Evolutionary conservation across 2,797 vertebrate genomes (phyloP).

Genomic region (Apodemus agrarius): DNA sequence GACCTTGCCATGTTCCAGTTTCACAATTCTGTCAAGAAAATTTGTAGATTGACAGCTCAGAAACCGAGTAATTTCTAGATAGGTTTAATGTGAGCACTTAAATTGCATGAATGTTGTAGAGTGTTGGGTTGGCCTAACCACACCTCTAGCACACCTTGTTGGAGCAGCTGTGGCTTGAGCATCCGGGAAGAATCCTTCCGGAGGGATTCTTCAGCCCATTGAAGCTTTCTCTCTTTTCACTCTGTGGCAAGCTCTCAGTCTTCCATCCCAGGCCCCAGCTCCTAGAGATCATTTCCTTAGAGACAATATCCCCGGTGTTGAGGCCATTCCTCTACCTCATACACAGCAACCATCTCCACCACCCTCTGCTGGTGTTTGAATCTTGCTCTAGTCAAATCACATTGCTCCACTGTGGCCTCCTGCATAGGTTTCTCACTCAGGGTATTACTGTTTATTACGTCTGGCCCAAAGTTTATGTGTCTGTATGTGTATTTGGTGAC

Average conservation of each 20-base stretch:
- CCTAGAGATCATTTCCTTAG: not conserved
- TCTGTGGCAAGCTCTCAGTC: not conserved
- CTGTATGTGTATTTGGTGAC: not conserved
- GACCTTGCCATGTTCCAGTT: not conserved
- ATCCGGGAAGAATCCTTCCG: no score
- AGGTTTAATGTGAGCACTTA: not conserved
- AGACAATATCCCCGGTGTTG: not conserved
- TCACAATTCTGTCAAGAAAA: not conserved
- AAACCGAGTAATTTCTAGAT: not conserved
- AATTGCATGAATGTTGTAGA: not conserved
- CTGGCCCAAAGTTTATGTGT: not conserved
- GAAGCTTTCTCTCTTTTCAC: not conserved
- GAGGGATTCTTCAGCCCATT: not conserved
- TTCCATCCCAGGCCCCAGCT: not conserved
- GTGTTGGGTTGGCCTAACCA: no score
- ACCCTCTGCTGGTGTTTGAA: not conserved
- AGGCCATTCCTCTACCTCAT: not conserved
- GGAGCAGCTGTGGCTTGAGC: not conserved
- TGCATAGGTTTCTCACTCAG: not conserved
- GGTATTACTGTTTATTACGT: not conserved
- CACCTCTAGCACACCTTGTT: not conserved
- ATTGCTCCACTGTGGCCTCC: not conserved
- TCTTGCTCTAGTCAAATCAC: not conserved
- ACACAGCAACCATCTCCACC: not conserved
- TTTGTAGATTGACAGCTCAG: not conserved